Evolutionary conservation across 2,797 vertebrate species (phyloP).

Genomic region (Cossypha niveicapilla): DNA sequence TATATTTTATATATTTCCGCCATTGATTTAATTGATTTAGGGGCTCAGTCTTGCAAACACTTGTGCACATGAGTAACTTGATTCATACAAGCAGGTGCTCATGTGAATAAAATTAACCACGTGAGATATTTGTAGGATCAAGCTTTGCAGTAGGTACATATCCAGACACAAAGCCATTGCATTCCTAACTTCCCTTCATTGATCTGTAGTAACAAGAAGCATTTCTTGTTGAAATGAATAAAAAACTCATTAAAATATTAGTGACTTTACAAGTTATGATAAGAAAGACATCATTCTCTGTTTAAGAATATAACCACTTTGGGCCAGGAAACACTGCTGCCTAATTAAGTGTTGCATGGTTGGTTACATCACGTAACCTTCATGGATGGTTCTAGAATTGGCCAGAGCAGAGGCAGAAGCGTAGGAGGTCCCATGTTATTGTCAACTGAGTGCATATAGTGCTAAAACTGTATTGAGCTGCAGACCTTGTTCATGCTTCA

Average conservation of each 20-base stretch:
- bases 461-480: neutral
- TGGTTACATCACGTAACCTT: neutral
- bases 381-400: neutral
- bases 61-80: neutral
- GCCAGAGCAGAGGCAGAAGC: neutral
- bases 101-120: neutral
- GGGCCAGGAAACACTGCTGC: neutral
- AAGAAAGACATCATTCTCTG: neutral
- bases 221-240: neutral
- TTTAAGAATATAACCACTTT: neutral
- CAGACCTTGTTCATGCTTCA: neutral
- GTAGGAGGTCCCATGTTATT: neutral
- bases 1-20: constrained; percentile 36
- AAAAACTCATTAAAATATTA: neutral
- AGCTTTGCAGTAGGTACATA: neutral
- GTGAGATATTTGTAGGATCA: neutral
- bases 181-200: neutral
- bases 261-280: neutral
- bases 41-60: constrained; percentile 21
- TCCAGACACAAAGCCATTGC: neutral
- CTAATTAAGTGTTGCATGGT: neutral
- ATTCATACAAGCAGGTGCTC: neutral
- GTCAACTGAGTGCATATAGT: neutral
- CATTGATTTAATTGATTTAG: constrained; percentile 48
- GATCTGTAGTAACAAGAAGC: neutral